A percentile compares a stretch with the other conserved stretches of the same genome.
These are phyloP conservation scores for Malaclemys terrapin DNA, from an alignment of 2,113 vertebrate species.

Conservation along the genomic window DNA sequence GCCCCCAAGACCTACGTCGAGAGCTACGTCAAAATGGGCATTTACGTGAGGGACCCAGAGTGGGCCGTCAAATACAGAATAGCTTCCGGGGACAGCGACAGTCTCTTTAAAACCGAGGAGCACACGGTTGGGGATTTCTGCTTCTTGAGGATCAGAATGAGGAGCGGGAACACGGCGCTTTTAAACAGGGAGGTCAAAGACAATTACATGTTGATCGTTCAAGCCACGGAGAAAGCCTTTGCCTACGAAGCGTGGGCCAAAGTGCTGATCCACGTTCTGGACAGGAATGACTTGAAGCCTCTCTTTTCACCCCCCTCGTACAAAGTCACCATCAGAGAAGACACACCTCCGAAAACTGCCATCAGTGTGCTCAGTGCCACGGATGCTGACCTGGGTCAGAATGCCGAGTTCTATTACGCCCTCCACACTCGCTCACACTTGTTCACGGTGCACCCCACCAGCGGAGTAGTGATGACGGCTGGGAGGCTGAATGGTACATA, in stretches of 20 bases:
- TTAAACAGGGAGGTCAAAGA: slow-evolving; percentile 94
- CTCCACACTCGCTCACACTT: slow-evolving; percentile 85
- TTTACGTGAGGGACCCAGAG: slow-evolving; percentile 79
- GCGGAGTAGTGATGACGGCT: slow-evolving; percentile 85
- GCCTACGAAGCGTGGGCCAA: slow-evolving; percentile 84
- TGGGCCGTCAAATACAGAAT: slow-evolving; percentile 89
- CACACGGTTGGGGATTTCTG: slow-evolving; percentile 90
- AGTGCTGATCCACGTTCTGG: slow-evolving; percentile 90
- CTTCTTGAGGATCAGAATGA: slow-evolving; percentile 92
- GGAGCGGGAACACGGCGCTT: slow-evolving; percentile 86
- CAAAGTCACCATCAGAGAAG: slow-evolving; percentile 87
- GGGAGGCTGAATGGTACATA: slow-evolving; percentile 87
- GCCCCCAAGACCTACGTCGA: slow-evolving; percentile 92
- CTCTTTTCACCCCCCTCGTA: slow-evolving; percentile 97
- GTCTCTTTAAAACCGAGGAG: slow-evolving; percentile 90
- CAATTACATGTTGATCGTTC: slow-evolving; percentile 88
- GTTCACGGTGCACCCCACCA: slow-evolving; percentile 91
- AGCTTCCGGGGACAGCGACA: slow-evolving; percentile 85
- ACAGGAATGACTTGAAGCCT: slow-evolving; percentile 95
- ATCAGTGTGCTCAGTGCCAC: slow-evolving; percentile 91
- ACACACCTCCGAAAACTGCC: slow-evolving; percentile 83
- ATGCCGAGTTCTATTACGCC: slow-evolving; percentile 91
- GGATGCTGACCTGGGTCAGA: slow-evolving; percentile 93
- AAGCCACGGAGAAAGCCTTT: slow-evolving; percentile 87
- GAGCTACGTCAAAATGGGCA: slow-evolving; percentile 90